phyloP scores from a whole-genome alignment of 2,113 vertebrate species.

The Hyla sarda region DNA sequence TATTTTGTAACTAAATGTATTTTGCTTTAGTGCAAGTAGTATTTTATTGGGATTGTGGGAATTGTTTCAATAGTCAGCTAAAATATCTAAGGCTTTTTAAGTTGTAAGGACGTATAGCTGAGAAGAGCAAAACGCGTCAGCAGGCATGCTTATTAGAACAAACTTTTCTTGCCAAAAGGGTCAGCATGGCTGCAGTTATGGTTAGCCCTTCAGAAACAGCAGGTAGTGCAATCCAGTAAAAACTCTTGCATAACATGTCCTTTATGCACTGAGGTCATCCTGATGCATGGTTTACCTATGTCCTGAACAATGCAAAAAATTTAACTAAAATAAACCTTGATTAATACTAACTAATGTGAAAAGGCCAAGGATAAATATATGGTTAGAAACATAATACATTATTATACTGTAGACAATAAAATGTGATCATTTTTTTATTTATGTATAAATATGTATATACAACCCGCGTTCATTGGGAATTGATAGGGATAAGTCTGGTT shows the following conservation, averaged over 20 bases:
- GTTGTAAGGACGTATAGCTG: slow-evolving; percentile 14
- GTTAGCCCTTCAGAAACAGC: slow-evolving; percentile 6
- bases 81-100: not conserved
- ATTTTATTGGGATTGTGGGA: slow-evolving; percentile 69
- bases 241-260: slow-evolving; percentile 4
- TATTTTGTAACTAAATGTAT: slow-evolving; percentile 73
- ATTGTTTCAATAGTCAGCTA: slow-evolving; percentile 11
- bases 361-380: slow-evolving; percentile 16
- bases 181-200: slow-evolving; percentile 24
- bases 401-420: not conserved
- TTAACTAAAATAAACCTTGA: slow-evolving; percentile 70
- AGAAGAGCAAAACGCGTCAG: slow-evolving; percentile 17
- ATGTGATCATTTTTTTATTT: slow-evolving; percentile 24
- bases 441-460: slow-evolving; percentile 26
- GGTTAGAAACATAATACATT: not conserved
- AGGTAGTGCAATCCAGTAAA: slow-evolving; percentile 30
- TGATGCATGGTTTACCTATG: slow-evolving; percentile 66
- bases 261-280: slow-evolving; percentile 34
- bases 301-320: slow-evolving; percentile 64
- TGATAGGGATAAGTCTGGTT: not conserved
- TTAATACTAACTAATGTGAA: slow-evolving; percentile 48
- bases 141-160: slow-evolving; percentile 18
- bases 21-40: slow-evolving; percentile 76
- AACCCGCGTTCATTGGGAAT: not conserved
- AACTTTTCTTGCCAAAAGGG: not conserved